A percentile compares a stretch with the other conserved stretches of the same genome.
These are phyloP conservation scores for Urocyon cinereoargenteus DNA, from an alignment of 2,797 vertebrate genomes.

Conservation along the genomic window DNA sequence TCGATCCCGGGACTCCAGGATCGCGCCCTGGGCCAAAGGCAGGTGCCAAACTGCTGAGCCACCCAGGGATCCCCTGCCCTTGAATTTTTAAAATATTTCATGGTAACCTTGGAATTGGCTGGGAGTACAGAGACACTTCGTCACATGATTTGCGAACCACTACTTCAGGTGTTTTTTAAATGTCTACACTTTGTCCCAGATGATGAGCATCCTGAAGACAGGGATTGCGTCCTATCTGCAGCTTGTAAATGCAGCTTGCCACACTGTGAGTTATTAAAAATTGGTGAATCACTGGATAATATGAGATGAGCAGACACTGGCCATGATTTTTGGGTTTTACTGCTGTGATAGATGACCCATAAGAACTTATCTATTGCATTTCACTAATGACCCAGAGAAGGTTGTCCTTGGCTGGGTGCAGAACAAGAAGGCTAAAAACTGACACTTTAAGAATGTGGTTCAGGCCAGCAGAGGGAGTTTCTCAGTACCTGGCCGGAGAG, in stretches of 20 bases:
- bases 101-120: not conserved
- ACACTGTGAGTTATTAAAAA: not conserved
- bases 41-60: too few relatives aligned
- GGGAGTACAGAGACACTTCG: fast-evolving
- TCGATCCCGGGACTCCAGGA: too few relatives aligned
- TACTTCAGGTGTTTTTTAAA: not conserved
- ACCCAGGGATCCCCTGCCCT: too few relatives aligned
- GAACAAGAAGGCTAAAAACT: not conserved
- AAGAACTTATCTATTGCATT: not conserved
- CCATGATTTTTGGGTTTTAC: fast-evolving
- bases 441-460: not conserved
- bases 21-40: too few relatives aligned
- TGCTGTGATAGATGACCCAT: too few relatives aligned
- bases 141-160: not conserved
- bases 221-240: too few relatives aligned
- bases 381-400: not conserved
- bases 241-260: not conserved
- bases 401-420: too few relatives aligned
- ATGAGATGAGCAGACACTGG: not conserved
- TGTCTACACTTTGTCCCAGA: not conserved
- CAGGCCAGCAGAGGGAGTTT: not conserved
- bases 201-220: too few relatives aligned
- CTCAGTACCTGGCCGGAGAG: not conserved
- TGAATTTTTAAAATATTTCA: not conserved
- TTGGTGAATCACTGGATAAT: not conserved